phyloP scores from a whole-genome alignment of 2,113 vertebrate genomes.

The Tringa solitaria region DNA sequence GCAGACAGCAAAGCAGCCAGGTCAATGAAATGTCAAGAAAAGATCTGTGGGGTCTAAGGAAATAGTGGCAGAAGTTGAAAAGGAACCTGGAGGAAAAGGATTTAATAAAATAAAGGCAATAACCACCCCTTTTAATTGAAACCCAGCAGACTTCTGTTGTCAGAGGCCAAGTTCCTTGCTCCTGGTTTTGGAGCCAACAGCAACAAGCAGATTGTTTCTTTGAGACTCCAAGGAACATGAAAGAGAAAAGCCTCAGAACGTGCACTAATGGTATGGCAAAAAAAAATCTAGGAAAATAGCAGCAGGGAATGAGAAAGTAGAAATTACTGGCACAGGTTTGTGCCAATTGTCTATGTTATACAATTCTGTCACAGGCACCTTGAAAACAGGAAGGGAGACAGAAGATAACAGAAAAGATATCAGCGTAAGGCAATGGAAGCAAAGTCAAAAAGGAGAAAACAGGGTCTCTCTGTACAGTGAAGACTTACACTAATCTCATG shows the following conservation, averaged over 20 bases:
- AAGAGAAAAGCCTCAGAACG: background rate
- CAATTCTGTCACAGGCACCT: background rate
- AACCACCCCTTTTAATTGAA: background rate
- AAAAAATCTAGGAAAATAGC: background rate
- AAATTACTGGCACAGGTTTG: background rate
- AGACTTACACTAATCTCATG: background rate
- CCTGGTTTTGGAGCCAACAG: background rate
- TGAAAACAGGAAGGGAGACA: background rate
- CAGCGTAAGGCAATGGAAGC: background rate
- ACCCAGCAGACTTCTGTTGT: background rate
- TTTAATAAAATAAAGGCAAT: background rate
- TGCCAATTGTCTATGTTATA: background rate
- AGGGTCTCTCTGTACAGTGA: background rate
- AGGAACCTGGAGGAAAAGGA: background rate
- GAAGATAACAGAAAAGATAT: background rate
- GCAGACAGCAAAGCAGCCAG: background rate
- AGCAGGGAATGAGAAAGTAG: background rate
- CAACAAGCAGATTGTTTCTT: background rate
- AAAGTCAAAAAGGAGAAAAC: background rate
- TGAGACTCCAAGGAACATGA: background rate
- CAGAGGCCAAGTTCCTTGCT: background rate
- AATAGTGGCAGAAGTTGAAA: background rate
- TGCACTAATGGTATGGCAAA: background rate
- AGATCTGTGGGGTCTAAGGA: background rate
- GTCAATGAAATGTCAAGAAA: background rate